These are phyloP conservation scores for Catharus ustulatus DNA, from an alignment of 2,797 vertebrate genomes.

Conservation along the genomic window DNA sequence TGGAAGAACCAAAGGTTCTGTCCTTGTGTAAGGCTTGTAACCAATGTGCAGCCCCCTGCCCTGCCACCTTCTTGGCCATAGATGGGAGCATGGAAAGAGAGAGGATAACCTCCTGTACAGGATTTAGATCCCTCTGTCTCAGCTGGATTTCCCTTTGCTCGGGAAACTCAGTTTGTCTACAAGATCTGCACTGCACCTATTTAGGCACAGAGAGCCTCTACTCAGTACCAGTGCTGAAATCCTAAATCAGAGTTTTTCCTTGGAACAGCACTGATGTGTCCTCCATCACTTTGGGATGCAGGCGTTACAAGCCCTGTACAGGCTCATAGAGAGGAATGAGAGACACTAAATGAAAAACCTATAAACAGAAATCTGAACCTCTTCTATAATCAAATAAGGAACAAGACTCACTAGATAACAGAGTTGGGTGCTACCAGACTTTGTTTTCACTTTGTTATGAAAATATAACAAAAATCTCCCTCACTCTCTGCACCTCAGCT, in stretches of 20 bases:
- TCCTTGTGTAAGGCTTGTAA: fast-evolving
- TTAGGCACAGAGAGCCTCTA: not conserved
- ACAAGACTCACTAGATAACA: not conserved
- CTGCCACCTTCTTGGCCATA: not conserved
- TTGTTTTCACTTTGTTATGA: not conserved
- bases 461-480: not conserved
- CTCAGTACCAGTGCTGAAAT: not conserved
- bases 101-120: not conserved
- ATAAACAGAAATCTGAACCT: not conserved
- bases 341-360: not conserved
- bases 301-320: not conserved
- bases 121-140: not conserved
- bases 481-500: not conserved
- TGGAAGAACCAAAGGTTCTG: not conserved
- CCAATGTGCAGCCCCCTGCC: fast-evolving
- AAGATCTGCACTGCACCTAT: not conserved
- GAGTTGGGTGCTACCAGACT: not conserved
- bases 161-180: not conserved
- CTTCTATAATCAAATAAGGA: not conserved
- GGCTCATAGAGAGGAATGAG: not conserved
- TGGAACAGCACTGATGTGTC: not conserved
- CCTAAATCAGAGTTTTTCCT: not conserved
- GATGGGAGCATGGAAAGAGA: not conserved
- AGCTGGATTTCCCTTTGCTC: not conserved
- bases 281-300: not conserved